These are phyloP conservation scores for Heliocidaris erythrogramma DNA, from an alignment of 35 echinoderm and acorn worm species.

Conservation along the genomic window DNA sequence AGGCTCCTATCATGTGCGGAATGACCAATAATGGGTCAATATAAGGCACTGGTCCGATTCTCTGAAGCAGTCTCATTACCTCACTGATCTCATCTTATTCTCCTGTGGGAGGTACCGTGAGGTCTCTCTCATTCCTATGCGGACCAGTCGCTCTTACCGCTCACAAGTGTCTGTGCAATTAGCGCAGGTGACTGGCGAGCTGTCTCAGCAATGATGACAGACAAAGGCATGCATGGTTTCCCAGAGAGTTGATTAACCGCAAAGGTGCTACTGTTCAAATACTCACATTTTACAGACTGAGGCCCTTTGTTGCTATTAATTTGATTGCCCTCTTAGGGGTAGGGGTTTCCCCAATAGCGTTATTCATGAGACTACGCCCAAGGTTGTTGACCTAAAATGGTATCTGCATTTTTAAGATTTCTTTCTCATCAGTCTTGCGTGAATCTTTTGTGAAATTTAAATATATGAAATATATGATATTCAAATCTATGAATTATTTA, in stretches of 20 bases:
- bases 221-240: not conserved
- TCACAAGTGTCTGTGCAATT: not conserved
- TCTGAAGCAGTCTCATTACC: too few relatives aligned
- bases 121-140: not conserved
- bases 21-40: constrained; percentile 1
- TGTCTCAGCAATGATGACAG: not conserved
- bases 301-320: not conserved
- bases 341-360: not conserved
- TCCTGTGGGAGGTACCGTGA: not conserved
- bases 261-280: not conserved
- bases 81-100: too few relatives aligned
- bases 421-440: not conserved
- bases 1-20: not conserved
- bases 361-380: not conserved
- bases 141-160: too few relatives aligned
- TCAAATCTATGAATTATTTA: not conserved
- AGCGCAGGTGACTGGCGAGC: not conserved
- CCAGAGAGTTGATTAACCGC: not conserved
- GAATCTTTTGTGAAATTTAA: not conserved
- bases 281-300: not conserved
- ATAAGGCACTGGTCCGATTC: not conserved
- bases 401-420: not conserved
- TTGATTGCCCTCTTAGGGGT: not conserved
- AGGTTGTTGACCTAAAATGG: not conserved
- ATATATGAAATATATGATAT: not conserved